Conservation (phyloP, 2,113 vertebrate genomes). For the Bubo blakistoni region DNA sequence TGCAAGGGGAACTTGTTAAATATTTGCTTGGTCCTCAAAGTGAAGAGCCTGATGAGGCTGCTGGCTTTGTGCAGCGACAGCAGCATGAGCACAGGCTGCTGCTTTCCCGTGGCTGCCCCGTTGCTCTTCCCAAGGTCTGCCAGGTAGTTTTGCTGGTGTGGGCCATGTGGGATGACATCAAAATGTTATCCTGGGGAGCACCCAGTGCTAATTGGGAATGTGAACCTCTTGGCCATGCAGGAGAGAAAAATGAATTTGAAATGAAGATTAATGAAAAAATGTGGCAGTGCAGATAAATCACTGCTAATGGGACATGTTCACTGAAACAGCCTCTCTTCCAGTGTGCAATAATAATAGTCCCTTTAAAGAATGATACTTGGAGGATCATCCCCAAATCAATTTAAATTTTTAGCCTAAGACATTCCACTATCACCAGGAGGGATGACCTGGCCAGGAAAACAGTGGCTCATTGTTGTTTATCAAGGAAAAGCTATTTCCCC, state of each 20-base stretch:
- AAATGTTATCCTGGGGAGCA: not conserved
- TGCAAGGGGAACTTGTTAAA: slow-evolving; percentile 42
- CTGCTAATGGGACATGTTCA: not conserved
- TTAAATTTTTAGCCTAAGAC: not conserved
- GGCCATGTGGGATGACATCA: too few relatives aligned
- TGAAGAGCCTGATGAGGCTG: not conserved
- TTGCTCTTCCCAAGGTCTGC: not conserved
- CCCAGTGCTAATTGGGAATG: not conserved
- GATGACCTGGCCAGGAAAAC: not conserved
- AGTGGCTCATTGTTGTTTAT: not conserved
- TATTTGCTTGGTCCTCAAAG: slow-evolving; percentile 42
- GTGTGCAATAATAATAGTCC: not conserved
- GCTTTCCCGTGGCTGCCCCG: not conserved
- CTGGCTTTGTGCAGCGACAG: not conserved
- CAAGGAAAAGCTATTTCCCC: not conserved
- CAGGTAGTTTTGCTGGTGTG: not conserved
- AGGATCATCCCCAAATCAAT: not conserved
- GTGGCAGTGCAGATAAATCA: slow-evolving; percentile 14
- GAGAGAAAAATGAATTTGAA: not conserved
- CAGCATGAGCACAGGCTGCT: not conserved
- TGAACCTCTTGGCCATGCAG: not conserved
- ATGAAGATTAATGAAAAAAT: not conserved
- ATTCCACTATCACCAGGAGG: not conserved
- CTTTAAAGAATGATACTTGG: not conserved
- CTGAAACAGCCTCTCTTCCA: not conserved